Evolutionary conservation across 1,140 invertebrate genomes (phyloP), one percentile per base, ranked within the genome.

Genomic region (Ceratosolen fusciceps): DNA sequence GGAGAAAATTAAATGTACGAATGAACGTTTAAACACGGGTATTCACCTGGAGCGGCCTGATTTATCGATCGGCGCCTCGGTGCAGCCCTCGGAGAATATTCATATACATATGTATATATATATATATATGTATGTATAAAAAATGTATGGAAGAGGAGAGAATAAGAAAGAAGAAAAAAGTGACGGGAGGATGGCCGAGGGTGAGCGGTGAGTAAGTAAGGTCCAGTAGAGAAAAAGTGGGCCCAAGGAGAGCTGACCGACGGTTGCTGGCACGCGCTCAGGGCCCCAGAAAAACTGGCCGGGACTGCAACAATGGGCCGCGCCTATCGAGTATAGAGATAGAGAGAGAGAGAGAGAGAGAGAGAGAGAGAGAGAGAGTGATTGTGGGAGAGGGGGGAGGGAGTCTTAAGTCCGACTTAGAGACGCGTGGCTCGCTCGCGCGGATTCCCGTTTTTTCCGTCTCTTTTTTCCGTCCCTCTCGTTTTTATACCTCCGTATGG

Each of bases 381-480:
- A n/a, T n/a, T n/a, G n/a, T n/a, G n/a, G n/a, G n/a, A n/a, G n/a
- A n/a, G n/a, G n/a, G n/a, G n/a, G n/a, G n/a, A 54, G 37, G 12
- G 5, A 54, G 47, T 34, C 43, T 70, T 26, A 54, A 72, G 70
- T 54, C 71, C 31, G 52, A 73, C 24, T 24, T 34, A 37, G 24
- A 37, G 71, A 47, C 73, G 56, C 73, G 73, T 74, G 56, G 52
- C 71, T 10, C 58, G 24, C 73, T 74, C 54, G 58, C 37, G 52
- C 72, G 72, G 72, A 60, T 74, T 74, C 60, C 16, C 43, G 43
- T 75, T 75, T 65, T 75, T 37, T 52, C 52, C 47, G 8, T 60
- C 12, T 21, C 7, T 29, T 43, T 37, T 29, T 39, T 47, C 19
- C 26, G 7, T 31, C 34, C 65, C 65, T 62, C 58, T 62, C 58